Conservation (phyloP, 2,113 vertebrate genomes). For the Platycercus adscitus region DNA sequence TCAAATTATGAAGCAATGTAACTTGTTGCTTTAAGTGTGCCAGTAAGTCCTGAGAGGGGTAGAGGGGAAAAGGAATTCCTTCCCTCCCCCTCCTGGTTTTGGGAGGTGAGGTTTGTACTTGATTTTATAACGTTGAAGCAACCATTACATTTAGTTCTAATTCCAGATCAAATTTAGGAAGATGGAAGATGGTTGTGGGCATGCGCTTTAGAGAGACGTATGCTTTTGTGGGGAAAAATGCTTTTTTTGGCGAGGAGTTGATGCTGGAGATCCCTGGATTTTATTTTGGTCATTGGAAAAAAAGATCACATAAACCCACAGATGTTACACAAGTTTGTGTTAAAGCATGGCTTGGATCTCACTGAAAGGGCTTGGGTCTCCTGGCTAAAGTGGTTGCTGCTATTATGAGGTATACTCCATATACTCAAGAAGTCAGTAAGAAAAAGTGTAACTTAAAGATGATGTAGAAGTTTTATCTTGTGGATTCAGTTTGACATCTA, state of each 20-base stretch:
- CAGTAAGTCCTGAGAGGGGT: background rate
- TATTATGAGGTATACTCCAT: background rate
- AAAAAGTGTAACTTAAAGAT: background rate
- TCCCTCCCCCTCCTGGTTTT: background rate
- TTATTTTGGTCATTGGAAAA: background rate
- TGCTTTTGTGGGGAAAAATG: background rate
- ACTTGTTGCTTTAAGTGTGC: background rate
- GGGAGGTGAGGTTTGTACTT: background rate
- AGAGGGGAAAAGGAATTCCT: background rate
- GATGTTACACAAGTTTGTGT: background rate
- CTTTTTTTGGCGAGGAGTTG: background rate
- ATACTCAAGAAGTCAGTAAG: background rate
- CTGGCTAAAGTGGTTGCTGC: background rate
- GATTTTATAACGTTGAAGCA: background rate
- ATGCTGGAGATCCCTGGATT: background rate
- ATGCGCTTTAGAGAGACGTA: background rate
- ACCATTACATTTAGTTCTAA: background rate
- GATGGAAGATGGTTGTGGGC: background rate
- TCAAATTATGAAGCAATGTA: background rate
- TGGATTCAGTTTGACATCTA: background rate
- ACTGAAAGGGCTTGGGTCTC: background rate
- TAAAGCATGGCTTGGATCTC: background rate
- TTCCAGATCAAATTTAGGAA: background rate
- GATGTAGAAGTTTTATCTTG: background rate
- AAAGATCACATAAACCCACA: background rate